phyloP scores from a whole-genome alignment of 2,797 vertebrate species.

The Philypnodon macrostomus region DNA sequence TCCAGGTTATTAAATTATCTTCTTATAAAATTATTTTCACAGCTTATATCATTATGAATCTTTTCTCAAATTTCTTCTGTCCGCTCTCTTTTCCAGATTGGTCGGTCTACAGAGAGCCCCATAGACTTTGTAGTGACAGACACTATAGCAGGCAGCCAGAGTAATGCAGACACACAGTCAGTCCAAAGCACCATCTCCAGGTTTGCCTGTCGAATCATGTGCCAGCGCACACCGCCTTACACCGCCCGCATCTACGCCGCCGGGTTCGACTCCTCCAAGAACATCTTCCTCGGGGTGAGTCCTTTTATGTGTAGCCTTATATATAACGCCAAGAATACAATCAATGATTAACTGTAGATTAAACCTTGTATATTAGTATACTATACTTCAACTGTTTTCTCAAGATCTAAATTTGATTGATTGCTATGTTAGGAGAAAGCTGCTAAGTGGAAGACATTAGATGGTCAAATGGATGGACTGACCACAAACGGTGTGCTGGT shows the following conservation, averaged over 20 bases:
- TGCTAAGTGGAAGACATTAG: conserved; percentile 94
- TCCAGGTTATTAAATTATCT: conserved; percentile 83
- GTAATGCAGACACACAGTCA: conserved; percentile 91
- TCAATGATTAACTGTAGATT: too few species aligned
- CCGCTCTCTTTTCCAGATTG: conserved; percentile 78
- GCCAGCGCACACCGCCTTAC: conserved; percentile 92
- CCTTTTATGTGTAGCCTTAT: not conserved
- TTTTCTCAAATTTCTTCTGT: not conserved
- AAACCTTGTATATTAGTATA: too few species aligned
- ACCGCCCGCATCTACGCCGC: conserved; percentile 96
- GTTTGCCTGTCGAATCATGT: conserved; percentile 97
- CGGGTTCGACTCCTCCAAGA: conserved; percentile 97
- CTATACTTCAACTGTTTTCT: too few species aligned
- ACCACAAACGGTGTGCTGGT: conserved; percentile 97
- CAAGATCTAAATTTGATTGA: not conserved
- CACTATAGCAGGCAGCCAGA: conserved; percentile 94
- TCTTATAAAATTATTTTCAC: not conserved
- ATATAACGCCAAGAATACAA: too few species aligned
- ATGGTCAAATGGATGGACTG: conserved; percentile 95
- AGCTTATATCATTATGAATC: not conserved
- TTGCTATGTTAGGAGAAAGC: conserved; percentile 87
- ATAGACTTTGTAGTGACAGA: conserved; percentile 99
- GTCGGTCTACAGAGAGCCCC: conserved; percentile 94
- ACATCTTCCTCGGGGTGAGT: conserved; percentile 97
- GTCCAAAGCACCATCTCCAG: conserved; percentile 98